Percentiles rank a stretch among this genome's conserved stretches.
phyloP scores from a whole-genome alignment of 2,113 vertebrate genomes.

The Myxocyprinus asiaticus region DNA sequence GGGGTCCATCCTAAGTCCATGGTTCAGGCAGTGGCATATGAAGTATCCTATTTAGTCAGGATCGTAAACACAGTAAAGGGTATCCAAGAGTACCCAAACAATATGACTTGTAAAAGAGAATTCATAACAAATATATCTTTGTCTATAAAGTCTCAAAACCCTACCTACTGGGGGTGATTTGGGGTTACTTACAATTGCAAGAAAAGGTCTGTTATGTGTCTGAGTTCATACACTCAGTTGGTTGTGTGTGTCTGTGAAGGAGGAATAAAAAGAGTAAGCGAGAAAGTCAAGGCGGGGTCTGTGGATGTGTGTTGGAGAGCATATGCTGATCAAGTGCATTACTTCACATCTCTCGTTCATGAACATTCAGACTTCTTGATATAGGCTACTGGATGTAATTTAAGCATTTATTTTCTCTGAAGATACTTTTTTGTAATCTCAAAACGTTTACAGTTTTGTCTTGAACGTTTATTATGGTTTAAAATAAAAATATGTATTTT shows the following conservation, averaged over 20 bases:
- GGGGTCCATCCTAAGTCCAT: too few species aligned
- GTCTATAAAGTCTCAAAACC: not conserved
- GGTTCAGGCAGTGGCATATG: too few species aligned
- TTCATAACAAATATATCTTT: not conserved
- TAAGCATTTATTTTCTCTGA: not conserved
- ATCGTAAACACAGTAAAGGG: not conserved
- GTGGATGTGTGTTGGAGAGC: not conserved
- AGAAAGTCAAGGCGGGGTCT: constrained; percentile 16
- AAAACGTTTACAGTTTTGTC: not conserved
- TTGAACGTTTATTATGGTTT: not conserved
- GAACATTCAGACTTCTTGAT: not conserved
- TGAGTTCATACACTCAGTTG: too few species aligned
- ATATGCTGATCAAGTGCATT: constrained; percentile 1
- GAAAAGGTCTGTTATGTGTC: too few species aligned
- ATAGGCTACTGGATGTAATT: not conserved
- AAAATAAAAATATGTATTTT: not conserved
- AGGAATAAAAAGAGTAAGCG: not conserved
- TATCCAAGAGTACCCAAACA: not conserved
- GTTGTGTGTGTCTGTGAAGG: not conserved
- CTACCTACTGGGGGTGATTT: too few species aligned
- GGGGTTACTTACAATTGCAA: too few species aligned
- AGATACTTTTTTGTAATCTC: not conserved
- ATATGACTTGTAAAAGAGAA: not conserved
- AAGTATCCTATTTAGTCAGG: not conserved
- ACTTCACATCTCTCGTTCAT: not conserved